Percentiles rank a stretch among this genome's conserved stretches.
These are phyloP conservation scores for Calliphora vomitoria DNA, from an alignment of 2,888 invertebrate species.

Conservation along the genomic window DNA sequence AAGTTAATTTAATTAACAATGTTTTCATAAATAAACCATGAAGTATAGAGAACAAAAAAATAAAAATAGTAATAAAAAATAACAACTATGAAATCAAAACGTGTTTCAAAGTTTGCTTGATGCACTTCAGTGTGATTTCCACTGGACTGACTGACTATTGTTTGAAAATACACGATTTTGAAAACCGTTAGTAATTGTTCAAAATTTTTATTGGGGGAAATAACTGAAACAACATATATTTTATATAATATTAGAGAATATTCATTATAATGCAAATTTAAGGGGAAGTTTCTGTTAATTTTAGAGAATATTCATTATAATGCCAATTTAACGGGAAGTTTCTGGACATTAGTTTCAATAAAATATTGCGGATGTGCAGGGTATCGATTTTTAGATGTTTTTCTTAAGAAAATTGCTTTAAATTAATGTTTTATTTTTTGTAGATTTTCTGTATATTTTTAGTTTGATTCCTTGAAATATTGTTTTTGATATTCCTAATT, in stretches of 20 bases:
- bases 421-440: no score
- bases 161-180: background rate
- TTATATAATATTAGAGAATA: no score
- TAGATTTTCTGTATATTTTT: no score
- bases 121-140: background rate
- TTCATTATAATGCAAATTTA: no score
- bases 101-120: conserved; percentile 47
- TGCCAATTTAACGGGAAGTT: no score
- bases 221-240: background rate
- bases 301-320: no score
- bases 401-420: no score
- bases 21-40: conserved; percentile 45
- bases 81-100: conserved; percentile 14
- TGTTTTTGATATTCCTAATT: no score
- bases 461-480: no score
- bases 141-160: background rate
- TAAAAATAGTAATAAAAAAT: conserved; percentile 17
- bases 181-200: background rate
- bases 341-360: no score
- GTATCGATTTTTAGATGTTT: no score
- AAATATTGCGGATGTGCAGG: no score
- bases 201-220: background rate
- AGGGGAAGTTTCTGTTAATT: background rate
- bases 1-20: conserved; percentile 70
- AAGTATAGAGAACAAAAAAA: conserved; percentile 16